A percentile compares a stretch with the other conserved stretches of the same genome.
phyloP scores from a whole-genome alignment of 2,113 vertebrate genomes.

The Henicopernis longicauda region DNA sequence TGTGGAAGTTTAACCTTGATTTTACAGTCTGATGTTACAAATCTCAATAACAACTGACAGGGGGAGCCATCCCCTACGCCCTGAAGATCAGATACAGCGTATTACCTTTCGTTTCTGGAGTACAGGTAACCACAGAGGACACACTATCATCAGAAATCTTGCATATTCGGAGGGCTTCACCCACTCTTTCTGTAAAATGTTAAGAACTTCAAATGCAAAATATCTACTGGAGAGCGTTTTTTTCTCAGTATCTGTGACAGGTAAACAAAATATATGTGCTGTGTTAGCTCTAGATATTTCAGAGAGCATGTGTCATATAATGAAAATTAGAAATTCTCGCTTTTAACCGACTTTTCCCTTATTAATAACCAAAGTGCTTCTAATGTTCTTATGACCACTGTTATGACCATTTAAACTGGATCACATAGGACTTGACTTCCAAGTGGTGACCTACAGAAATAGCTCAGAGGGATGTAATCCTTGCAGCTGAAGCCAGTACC shows the following conservation, averaged over 20 bases:
- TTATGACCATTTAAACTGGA: no score
- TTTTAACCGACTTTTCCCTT: neutral
- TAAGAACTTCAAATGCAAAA: neutral
- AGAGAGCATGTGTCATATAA: neutral
- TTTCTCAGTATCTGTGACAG: neutral
- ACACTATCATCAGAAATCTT: neutral
- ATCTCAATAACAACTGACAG: rapidly evolving
- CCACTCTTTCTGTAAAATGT: neutral
- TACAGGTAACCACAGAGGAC: neutral
- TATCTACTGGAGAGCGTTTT: neutral
- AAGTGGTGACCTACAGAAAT: neutral
- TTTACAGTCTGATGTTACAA: neutral
- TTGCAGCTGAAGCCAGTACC: neutral
- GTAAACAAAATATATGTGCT: neutral
- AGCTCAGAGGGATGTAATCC: neutral
- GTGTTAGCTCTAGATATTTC: neutral
- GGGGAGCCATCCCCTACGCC: neutral
- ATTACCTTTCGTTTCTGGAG: neutral
- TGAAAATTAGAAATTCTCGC: neutral
- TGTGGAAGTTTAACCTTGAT: neutral
- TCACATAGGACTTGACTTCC: neutral
- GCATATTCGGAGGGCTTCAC: neutral
- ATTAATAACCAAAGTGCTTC: neutral
- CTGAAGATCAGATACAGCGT: rapidly evolving
- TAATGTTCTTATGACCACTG: neutral